phyloP scores from a whole-genome alignment of 2,888 invertebrate species.

The Omphaloscelis lunosa region DNA sequence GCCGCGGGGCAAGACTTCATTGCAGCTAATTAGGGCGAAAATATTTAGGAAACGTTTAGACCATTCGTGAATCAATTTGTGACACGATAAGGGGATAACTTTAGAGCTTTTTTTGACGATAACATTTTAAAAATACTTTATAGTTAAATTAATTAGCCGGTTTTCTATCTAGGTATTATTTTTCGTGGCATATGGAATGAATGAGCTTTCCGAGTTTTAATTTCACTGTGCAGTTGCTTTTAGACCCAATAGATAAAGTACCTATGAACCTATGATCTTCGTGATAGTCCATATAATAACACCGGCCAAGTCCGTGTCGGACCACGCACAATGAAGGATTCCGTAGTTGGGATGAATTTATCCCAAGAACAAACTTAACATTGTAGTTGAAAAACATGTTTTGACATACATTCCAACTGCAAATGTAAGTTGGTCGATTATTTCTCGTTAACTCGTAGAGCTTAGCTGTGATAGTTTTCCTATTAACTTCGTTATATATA shows the following conservation, averaged over 20 bases:
- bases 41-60: constrained; percentile 76
- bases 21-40: constrained; percentile 78
- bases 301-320: no score
- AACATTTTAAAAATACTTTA: constrained; percentile 7
- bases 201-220: background rate
- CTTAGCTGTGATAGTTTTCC: no score
- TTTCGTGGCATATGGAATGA: constrained; percentile 2
- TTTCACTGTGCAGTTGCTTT: background rate
- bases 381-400: no score
- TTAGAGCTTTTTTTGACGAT: constrained; percentile 32
- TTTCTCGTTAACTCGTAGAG: no score
- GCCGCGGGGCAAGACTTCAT: constrained; percentile 75
- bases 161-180: constrained; percentile 12
- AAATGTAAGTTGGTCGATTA: no score
- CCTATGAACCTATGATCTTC: no score
- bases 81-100: constrained; percentile 40
- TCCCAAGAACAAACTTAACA: no score
- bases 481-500: no score
- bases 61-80: constrained; percentile 54
- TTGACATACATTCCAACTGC: no score
- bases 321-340: no score
- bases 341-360: no score
- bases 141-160: background rate
- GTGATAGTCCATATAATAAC: no score
- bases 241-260: background rate